Conservation (phyloP, 2,113 vertebrate genomes). For the Phalacrocorax brasilianus region DNA sequence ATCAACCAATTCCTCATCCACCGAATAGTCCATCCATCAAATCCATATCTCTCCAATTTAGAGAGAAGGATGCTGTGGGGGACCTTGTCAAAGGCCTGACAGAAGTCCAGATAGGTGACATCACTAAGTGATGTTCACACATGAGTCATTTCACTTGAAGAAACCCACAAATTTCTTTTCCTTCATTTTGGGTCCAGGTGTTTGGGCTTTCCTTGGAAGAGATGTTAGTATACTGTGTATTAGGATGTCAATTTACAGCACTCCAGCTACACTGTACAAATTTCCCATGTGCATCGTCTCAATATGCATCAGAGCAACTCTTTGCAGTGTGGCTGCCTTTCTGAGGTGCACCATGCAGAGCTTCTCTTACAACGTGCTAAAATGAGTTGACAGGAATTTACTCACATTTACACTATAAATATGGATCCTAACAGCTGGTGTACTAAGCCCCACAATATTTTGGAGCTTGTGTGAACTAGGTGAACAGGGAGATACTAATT, state of each 20-base stretch:
- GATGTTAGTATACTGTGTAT: neutral
- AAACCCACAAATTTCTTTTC: neutral
- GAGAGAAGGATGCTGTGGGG: neutral
- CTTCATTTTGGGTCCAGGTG: neutral
- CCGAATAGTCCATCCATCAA: neutral
- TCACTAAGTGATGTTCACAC: neutral
- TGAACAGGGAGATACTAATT: neutral
- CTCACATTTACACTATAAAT: neutral
- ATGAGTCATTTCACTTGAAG: neutral
- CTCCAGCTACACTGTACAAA: neutral
- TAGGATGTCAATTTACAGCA: neutral
- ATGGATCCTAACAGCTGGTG: neutral
- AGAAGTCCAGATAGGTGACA: neutral
- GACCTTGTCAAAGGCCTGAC: neutral
- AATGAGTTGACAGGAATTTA: neutral
- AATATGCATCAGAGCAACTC: neutral
- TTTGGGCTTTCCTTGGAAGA: neutral
- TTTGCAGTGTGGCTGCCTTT: neutral
- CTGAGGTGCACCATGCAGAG: neutral
- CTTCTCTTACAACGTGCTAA: fast-evolving
- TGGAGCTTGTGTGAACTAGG: neutral
- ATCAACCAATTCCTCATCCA: neutral
- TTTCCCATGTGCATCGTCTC: neutral
- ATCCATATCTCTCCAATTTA: neutral
- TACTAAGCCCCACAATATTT: neutral